Base-by-base conservation (phyloP, 2,888 invertebrate genomes). In the Oligia latruncula region DNA sequence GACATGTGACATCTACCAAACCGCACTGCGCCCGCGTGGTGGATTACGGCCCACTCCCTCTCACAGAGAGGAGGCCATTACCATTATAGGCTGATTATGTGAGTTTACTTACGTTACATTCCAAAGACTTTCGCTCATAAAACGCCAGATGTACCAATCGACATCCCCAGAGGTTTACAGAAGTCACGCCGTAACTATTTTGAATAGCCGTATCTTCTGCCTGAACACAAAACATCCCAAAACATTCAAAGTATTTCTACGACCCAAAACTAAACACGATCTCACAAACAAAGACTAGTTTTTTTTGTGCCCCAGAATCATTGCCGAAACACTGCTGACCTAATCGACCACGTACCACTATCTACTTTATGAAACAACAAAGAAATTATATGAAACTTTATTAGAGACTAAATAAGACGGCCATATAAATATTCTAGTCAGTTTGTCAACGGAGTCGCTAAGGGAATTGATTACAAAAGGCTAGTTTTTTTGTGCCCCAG, bases 371-470 rank as follows among this genome's bases (percentile, higher is more conserved):
- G 80, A 74, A 77, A 80, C 65, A 80, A 82, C 79, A 77, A 82
- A 80, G 77, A 81, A 75, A 85, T 77, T 71, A 83, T 67, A 85
- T 75, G 35, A 73, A 74, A 80, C 68, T 78, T 88, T 82, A 88
- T 80, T 78, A 74, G 13, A 46, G 23, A 29, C 77, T 58, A 78
- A 84, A 87, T 81, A 73, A 80, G 70, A 72, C 49, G 60, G 20
- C 62, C 65, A 76, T 77, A 88, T 88, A n/a, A n/a, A n/a, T n/a
- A n/a, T n/a, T 85, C 88, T 67, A 71, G 88, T 85, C 83, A 79
- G 80, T 79, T 66, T 74, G 85, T 79, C 82, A 84, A 78, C 77
- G 81, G 65, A 86, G 81, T 81, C 71, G 62, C 52, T 65, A 55
- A 43, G 74, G 73, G n/a, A n/a, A n/a, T n/a, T n/a, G n/a, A n/a